These are phyloP conservation scores for Montipora foliosa DNA, from an alignment of 64 coral and sea anemone genomes.

Conservation along the genomic window DNA sequence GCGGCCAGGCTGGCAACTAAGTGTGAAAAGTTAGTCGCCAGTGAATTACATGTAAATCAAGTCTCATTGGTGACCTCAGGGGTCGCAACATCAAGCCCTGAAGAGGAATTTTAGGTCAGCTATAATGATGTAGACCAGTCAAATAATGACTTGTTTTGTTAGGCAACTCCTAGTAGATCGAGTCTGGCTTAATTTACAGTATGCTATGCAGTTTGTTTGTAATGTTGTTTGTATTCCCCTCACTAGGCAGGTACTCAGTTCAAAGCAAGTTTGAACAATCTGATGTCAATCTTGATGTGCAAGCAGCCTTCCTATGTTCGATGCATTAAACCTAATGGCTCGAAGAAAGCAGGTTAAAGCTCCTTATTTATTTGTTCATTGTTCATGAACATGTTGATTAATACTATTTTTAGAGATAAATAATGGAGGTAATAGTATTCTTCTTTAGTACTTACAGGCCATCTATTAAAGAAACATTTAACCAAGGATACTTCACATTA, in stretches of 20 bases:
- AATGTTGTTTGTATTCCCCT: not conserved
- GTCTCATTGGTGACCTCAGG: no score
- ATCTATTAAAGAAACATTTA: not conserved
- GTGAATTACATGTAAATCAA: no score
- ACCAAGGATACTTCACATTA: no score
- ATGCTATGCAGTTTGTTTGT: not conserved
- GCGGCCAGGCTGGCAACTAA: not conserved
- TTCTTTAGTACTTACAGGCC: not conserved
- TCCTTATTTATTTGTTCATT: not conserved
- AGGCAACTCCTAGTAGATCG: no score
- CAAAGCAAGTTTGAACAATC: conserved; percentile 95
- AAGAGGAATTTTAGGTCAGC: no score
- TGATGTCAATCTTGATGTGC: conserved; percentile 95
- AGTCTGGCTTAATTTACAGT: not conserved
- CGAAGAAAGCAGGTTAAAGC: conserved; percentile 77
- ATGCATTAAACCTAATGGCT: conserved; percentile 97
- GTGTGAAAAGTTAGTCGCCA: not conserved
- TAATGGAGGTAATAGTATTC: no score
- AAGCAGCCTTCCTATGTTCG: conserved; percentile 97
- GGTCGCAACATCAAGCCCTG: no score
- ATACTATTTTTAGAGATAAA: not conserved
- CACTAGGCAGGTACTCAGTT: conserved; percentile 95
- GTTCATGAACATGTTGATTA: not conserved
- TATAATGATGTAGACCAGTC: no score
- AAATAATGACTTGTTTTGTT: no score